Evolutionary conservation across 2,888 invertebrate species (phyloP).

Genomic region (Exocentrus adspersus): DNA sequence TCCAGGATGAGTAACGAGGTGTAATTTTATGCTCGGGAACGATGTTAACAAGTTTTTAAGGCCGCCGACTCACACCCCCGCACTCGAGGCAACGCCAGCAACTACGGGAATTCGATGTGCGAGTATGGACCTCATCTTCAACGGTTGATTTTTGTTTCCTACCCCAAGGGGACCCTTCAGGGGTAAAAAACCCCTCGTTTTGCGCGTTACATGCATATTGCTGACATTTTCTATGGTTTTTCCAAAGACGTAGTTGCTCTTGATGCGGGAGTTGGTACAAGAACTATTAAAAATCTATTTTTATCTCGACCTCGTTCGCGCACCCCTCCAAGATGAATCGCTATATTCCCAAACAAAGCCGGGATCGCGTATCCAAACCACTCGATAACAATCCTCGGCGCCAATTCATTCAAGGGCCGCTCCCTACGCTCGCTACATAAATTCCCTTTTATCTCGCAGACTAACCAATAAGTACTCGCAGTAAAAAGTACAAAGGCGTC

Average conservation of each 20-base stretch:
- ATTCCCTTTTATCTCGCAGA: slow-evolving; percentile 41
- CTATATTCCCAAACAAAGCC: slow-evolving; percentile 5
- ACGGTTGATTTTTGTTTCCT: not conserved
- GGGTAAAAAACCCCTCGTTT: too few relatives aligned
- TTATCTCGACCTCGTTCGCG: too few relatives aligned
- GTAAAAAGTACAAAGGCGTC: slow-evolving; percentile 45
- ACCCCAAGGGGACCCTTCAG: not conserved
- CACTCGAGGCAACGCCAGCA: too few relatives aligned
- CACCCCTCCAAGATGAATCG: too few relatives aligned
- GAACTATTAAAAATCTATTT: too few relatives aligned
- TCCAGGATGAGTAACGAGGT: not conserved
- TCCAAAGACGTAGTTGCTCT: too few relatives aligned
- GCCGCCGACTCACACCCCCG: too few relatives aligned
- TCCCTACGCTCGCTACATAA: slow-evolving; percentile 15
- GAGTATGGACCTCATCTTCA: not conserved
- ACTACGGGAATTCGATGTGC: too few relatives aligned
- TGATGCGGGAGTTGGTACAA: too few relatives aligned
- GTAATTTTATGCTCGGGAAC: not conserved
- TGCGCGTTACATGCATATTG: too few relatives aligned
- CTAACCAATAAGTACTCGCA: slow-evolving; percentile 44
- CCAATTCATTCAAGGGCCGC: slow-evolving; percentile 19
- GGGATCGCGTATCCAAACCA: slow-evolving; percentile 15
- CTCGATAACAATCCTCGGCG: slow-evolving; percentile 17
- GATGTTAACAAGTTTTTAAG: not conserved
- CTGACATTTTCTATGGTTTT: too few relatives aligned